Base-by-base conservation (phyloP, 2,113 vertebrate genomes). In the Ochotona curzoniae region DNA sequence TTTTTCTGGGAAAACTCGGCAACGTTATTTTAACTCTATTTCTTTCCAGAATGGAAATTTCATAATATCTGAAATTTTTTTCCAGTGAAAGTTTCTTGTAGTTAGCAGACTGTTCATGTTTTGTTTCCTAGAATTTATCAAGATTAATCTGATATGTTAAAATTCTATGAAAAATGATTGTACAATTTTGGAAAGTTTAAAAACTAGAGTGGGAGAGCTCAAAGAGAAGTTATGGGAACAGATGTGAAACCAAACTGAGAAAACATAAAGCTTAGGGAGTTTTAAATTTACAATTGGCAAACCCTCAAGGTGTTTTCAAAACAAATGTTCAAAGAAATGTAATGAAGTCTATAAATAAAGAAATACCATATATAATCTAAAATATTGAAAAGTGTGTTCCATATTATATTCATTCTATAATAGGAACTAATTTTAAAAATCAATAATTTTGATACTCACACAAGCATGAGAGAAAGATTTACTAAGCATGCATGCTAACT, bases 291-390 rank as follows among this genome's bases (percentile, higher is more conserved):
- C 91, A 95, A 85, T 94, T 95, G 90, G 47, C 70, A 94, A 93
- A 75, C 70, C 83, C 85, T 51, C 83, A 83, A 91, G 75, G 15
- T 88, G 90, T 96, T 95, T 95, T 93, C 70, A 88, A 96, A 96
- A 91, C 92, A 92, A 35, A 83, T 89, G 66, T 95, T 95, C 64
- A 74, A 94, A 94, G 94, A 95, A 94, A 96, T 82, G 95, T 95
- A 96, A 95, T 96, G 85, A 75, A 95, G 95, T 91, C 84, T 96
- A 96, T 93, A 96, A 95, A 93, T 94, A 97, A 95, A 95, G 87
- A 91, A 94, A 80, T 26, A 73, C 84, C 87, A 93, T 95, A 95
- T 95, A 92, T 89, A 97, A 95, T 95, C 82, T 87, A 96, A 96
- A 96, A 90, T 97, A 79, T 95, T 95, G 92, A 88, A 95, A 95